Evolutionary conservation across 2,113 vertebrate genomes (phyloP).

Genomic region (Bostrychus sinensis): DNA sequence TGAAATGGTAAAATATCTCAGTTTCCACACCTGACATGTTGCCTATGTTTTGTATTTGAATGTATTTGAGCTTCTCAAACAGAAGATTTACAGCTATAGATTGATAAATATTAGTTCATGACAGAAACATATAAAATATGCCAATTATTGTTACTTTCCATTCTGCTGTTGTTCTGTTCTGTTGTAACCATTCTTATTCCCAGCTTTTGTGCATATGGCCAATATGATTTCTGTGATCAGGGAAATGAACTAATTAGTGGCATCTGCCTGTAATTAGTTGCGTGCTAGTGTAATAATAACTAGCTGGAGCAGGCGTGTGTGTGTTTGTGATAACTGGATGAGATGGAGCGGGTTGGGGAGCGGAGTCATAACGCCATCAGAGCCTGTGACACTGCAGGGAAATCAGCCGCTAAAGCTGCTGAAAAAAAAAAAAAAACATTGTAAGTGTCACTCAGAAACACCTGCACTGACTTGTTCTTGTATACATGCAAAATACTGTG

Average conservation of each 20-base stretch:
- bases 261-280: conserved; percentile 23
- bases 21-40: no score
- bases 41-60: no score
- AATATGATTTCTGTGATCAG: conserved; percentile 1
- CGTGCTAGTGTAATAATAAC: conserved; percentile 16
- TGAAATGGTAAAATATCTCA: not conserved
- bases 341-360: not conserved
- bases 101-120: no score
- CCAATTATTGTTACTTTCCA: not conserved
- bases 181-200: conserved; percentile 4
- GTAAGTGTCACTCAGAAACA: conserved; percentile 37
- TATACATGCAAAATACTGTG: not conserved
- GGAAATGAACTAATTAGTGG: conserved; percentile 12
- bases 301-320: conserved; percentile 10
- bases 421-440: conserved; percentile 8
- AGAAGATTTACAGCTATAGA: not conserved
- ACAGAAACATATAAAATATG: not conserved
- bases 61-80: no score
- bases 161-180: not conserved
- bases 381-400: conserved; percentile 52
- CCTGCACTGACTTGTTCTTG: conserved; percentile 11
- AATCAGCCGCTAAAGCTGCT: conserved; percentile 47
- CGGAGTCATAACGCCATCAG: conserved; percentile 29
- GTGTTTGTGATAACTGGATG: conserved; percentile 1
- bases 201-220: conserved; percentile 4